These are phyloP conservation scores for Phasianus colchicus DNA, from an alignment of 2,113 vertebrate species.

Conservation along the genomic window DNA sequence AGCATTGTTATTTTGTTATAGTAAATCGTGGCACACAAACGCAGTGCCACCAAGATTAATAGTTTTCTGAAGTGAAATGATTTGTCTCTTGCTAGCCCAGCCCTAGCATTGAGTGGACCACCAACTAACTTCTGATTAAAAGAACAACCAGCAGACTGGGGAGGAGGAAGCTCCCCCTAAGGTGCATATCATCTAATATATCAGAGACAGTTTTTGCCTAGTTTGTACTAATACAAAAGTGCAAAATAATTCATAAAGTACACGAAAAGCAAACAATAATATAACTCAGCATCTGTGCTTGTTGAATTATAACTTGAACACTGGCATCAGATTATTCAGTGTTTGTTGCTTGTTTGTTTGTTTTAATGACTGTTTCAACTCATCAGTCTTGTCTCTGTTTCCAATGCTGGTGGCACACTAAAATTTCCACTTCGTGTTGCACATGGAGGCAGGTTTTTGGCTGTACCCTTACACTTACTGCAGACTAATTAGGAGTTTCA, in stretches of 20 bases:
- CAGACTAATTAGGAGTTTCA: not conserved
- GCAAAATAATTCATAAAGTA: slow-evolving; percentile 1
- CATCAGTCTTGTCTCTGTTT: not conserved
- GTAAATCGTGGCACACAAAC: slow-evolving; percentile 59
- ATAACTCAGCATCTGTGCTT: not conserved
- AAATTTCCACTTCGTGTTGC: not conserved
- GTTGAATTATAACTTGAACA: slow-evolving; percentile 14
- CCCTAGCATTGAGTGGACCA: slow-evolving; percentile 53
- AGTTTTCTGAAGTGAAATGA: slow-evolving; percentile 49
- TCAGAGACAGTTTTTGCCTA: not conserved
- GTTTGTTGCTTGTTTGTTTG: not conserved
- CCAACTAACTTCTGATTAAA: slow-evolving; percentile 60
- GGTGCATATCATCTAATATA: not conserved
- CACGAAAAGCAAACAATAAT: not conserved
- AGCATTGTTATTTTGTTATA: slow-evolving; percentile 67
- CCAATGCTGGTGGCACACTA: not conserved
- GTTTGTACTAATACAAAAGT: slow-evolving; percentile 18
- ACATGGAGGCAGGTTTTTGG: not conserved
- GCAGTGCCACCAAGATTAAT: slow-evolving; percentile 68
- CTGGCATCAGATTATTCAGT: not conserved
- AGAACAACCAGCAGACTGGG: slow-evolving; percentile 11
- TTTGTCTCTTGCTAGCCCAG: slow-evolving; percentile 70
- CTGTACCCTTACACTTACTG: not conserved
- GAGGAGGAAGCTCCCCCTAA: slow-evolving; percentile 9
- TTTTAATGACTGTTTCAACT: not conserved